A percentile compares a stretch with the other conserved stretches of the same genome.
phyloP scores from a whole-genome alignment of 2,113 vertebrate species.

The Nothobranchius kuhntae region DNA sequence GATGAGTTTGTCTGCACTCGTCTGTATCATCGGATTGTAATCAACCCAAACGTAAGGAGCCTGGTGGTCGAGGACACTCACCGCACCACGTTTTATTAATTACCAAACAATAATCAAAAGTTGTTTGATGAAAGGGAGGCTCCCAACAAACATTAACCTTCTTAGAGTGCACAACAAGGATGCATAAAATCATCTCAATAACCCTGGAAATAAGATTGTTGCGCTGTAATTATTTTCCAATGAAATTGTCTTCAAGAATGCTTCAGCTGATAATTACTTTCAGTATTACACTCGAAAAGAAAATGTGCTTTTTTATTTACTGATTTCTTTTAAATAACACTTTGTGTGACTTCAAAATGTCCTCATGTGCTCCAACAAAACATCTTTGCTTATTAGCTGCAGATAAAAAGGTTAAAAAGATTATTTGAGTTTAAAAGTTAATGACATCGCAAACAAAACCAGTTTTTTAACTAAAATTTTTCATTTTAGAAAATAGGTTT shows the following conservation, averaged over 20 bases:
- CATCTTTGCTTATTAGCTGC: background rate
- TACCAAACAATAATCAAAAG: constrained; percentile 60
- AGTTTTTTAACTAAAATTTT: no score
- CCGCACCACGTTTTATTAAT: constrained; percentile 56
- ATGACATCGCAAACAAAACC: background rate
- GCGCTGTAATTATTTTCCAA: constrained; percentile 32
- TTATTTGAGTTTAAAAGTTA: background rate
- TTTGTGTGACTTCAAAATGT: constrained; percentile 1
- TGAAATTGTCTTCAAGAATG: constrained; percentile 11
- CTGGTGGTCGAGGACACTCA: constrained; percentile 45
- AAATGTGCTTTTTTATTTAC: background rate
- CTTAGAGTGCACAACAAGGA: background rate
- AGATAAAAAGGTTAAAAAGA: background rate
- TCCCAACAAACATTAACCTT: constrained; percentile 27
- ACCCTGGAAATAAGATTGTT: constrained; percentile 2
- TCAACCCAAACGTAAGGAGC: constrained; percentile 68
- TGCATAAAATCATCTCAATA: constrained; percentile 21
- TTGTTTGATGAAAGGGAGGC: constrained; percentile 53
- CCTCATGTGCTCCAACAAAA: background rate
- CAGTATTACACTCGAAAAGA: background rate
- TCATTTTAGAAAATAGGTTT: no score
- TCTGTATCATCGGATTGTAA: constrained; percentile 64
- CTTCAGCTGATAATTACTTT: background rate
- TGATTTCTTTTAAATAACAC: background rate
- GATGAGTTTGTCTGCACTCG: constrained; percentile 68